Evolutionary conservation across 2,888 invertebrate genomes (phyloP).

Genomic region (Troides aeacus): DNA sequence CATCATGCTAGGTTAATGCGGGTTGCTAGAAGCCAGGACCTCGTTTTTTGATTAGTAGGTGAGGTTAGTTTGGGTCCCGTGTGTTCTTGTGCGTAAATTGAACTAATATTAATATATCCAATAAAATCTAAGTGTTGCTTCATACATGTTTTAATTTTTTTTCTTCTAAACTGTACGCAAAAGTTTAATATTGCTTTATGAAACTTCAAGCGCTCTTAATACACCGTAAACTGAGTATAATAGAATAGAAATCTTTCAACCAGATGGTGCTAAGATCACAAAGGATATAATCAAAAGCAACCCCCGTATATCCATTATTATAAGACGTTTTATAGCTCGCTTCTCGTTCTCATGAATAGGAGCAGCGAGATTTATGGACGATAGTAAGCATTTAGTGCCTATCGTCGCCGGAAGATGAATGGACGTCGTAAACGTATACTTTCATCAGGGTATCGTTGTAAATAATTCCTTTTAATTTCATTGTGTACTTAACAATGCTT

Average conservation of each 20-base stretch:
- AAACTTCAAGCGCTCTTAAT: not conserved
- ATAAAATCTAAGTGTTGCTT: too few species aligned
- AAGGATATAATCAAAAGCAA: conserved; percentile 50
- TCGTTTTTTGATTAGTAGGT: too few species aligned
- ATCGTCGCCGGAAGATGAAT: conserved; percentile 31
- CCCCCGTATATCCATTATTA: conserved; percentile 41
- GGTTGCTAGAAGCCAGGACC: too few species aligned
- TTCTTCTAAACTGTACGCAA: not conserved
- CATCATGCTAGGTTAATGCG: too few species aligned
- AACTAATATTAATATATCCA: too few species aligned
- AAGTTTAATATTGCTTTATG: not conserved
- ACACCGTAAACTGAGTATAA: conserved; percentile 23
- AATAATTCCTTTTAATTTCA: conserved; percentile 15
- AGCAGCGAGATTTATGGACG: conserved; percentile 38
- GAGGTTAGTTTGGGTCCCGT: too few species aligned
- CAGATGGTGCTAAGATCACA: conserved; percentile 40
- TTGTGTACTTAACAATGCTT: not conserved
- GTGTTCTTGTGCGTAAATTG: too few species aligned
- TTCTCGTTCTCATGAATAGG: conserved; percentile 32
- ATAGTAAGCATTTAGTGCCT: conserved; percentile 34
- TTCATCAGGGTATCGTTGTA: conserved; percentile 15
- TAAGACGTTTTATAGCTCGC: conserved; percentile 40
- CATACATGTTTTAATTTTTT: too few species aligned
- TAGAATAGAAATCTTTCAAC: conserved; percentile 31
- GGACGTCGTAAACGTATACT: conserved; percentile 24